Base-by-base conservation (phyloP, 2,113 vertebrate genomes). In the Plotosus lineatus region DNA sequence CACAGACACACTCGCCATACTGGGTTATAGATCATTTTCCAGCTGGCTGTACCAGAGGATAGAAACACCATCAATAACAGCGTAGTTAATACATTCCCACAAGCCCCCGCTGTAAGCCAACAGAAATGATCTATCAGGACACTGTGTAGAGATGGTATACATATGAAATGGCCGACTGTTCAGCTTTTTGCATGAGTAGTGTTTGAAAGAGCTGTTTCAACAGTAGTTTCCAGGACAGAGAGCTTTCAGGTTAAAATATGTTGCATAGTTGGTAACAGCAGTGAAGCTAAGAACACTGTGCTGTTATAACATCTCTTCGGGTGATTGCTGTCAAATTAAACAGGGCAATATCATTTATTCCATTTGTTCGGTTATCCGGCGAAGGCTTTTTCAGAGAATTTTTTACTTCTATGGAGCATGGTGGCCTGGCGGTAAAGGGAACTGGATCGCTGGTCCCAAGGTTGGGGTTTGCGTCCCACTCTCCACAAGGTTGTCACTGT, bases 11-110 rank as follows among this genome's bases (percentile, higher is more conserved):
- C 75, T 71, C 69, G 44, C 58, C 63, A 60, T 75, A 81, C 71
- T 60, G 75, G 74, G 79, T 56, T 81, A 51, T 77, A 78, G 75
- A 75, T 82, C 68, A 75, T 78, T 84, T 85, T 60, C 42, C 81
- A 82, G 40, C 66, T 78, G 55, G 65, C 81, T 77, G 66, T 78
- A 61, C 31, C 26, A 63, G 76, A 78, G 80, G 46, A 75, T 78
- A 74, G 31, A 78, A 80, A 50, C 78, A 68, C 75, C 55, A 77
- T 84, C 79, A 82, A 56, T 81, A 83, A 83, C 74, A 60, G 66
- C 19, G 31, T 75, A 42, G 53, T 82, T 84, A 71, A 58, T 72
- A 73, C 80, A 44, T 82, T 58, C 71, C 65, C 63, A 77, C 63
- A 75, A 73, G 55, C 14, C 68, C 31, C 55, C 51, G 78, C 78